These are phyloP conservation scores for Morpho helenor DNA, from an alignment of 2,888 invertebrate genomes.

Conservation along the genomic window DNA sequence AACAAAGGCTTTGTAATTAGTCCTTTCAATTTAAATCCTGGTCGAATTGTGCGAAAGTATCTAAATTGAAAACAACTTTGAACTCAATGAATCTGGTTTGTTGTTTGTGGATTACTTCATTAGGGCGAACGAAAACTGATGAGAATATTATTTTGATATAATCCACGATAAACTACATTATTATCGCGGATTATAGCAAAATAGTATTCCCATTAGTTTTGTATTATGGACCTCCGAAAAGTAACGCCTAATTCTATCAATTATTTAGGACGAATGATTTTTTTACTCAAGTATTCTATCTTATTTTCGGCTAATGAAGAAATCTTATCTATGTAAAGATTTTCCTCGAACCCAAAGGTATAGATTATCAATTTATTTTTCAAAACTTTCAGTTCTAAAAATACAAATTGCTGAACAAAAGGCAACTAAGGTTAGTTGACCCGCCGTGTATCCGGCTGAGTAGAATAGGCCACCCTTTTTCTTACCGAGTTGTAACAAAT, in stretches of 20 bases:
- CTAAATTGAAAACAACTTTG: background rate
- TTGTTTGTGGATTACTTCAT: background rate
- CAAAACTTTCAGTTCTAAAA: too few relatives aligned
- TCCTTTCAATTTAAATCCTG: background rate
- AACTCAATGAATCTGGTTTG: background rate
- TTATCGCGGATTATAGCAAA: background rate
- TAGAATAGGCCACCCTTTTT: too few relatives aligned
- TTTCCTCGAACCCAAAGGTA: too few relatives aligned
- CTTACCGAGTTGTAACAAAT: too few relatives aligned
- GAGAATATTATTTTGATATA: background rate
- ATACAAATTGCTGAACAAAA: too few relatives aligned
- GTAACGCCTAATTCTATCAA: too few relatives aligned
- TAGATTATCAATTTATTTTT: too few relatives aligned
- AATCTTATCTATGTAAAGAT: too few relatives aligned
- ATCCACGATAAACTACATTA: background rate
- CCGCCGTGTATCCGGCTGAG: too few relatives aligned
- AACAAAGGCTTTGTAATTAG: constrained; percentile 8
- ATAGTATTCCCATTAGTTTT: background rate
- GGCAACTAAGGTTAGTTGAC: too few relatives aligned
- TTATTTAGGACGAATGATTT: background rate
- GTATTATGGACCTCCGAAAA: background rate
- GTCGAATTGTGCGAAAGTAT: background rate
- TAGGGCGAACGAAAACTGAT: background rate
- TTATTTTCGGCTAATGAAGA: too few relatives aligned
- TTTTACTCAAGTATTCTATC: background rate